These are phyloP conservation scores for Apamea sordens DNA, from an alignment of 2,888 invertebrate genomes.

Conservation along the genomic window DNA sequence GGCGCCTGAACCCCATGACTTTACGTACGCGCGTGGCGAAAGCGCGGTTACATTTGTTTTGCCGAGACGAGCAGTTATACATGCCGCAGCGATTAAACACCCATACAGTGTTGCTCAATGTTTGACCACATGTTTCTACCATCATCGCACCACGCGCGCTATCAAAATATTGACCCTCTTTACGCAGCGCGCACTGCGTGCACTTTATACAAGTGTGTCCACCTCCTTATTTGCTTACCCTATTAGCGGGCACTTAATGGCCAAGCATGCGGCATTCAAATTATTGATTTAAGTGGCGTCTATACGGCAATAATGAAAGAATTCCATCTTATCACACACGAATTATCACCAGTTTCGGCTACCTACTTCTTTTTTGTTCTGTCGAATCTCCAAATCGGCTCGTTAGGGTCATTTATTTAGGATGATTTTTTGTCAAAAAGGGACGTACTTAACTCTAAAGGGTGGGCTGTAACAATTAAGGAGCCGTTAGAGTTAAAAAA, in stretches of 20 bases:
- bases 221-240: conserved; percentile 83
- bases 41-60: conserved; percentile 81
- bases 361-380: conserved; percentile 79
- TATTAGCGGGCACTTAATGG: conserved; percentile 86
- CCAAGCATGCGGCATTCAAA: conserved; percentile 82
- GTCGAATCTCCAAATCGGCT: conserved; percentile 75
- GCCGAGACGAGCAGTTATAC: conserved; percentile 73
- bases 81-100: conserved; percentile 80
- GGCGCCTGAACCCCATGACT: conserved; percentile 74
- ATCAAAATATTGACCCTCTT: conserved; percentile 90
- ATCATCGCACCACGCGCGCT: conserved; percentile 81
- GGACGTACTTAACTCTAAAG: conserved; percentile 82
- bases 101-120: conserved; percentile 85
- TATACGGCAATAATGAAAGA: conserved; percentile 75
- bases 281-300: conserved; percentile 83
- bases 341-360: conserved; percentile 81
- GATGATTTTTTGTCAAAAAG: conserved; percentile 83
- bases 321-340: conserved; percentile 81
- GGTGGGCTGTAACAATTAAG: conserved; percentile 88
- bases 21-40: conserved; percentile 75
- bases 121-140: conserved; percentile 88
- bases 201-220: conserved; percentile 84
- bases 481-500: conserved; percentile 87
- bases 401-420: conserved; percentile 86
- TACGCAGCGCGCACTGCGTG: conserved; percentile 83